Percentiles rank a stretch among this genome's conserved stretches.
These are phyloP conservation scores for Cercopithecus mitis DNA, from an alignment of 2,797 vertebrate species.

Conservation along the genomic window DNA sequence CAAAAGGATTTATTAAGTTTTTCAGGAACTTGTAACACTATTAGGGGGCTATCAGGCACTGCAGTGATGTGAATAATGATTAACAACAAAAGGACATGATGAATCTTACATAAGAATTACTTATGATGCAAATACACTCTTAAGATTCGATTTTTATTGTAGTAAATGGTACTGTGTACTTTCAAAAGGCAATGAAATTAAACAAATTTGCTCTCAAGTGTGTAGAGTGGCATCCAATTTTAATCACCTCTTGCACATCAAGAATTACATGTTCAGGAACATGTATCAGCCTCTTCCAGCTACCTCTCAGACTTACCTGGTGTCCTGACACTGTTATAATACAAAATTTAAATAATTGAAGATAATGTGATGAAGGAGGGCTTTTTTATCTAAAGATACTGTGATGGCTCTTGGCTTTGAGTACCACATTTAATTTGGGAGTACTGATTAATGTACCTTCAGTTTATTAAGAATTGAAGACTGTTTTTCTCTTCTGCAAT, in stretches of 20 bases:
- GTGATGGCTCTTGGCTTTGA: not conserved
- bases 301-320: not conserved
- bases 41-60: not conserved
- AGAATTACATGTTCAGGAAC: not conserved
- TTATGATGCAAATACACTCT: not conserved
- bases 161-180: not conserved
- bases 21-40: not conserved
- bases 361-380: not conserved
- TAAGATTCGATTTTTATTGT: not conserved
- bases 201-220: not conserved
- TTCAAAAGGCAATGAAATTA: not conserved
- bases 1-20: not conserved
- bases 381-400: not conserved
- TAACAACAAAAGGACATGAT: not conserved
- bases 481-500: not conserved
- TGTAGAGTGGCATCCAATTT: not conserved
- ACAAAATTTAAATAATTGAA: not conserved
- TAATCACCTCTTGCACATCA: not conserved
- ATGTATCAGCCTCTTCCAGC: not conserved
- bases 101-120: not conserved
- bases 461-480: not conserved
- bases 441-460: not conserved
- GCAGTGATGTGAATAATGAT: not conserved
- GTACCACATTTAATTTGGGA: not conserved
- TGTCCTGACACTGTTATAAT: not conserved